Conservation (phyloP, 2,113 vertebrate species). For the Typhlomys cinereus region DNA sequence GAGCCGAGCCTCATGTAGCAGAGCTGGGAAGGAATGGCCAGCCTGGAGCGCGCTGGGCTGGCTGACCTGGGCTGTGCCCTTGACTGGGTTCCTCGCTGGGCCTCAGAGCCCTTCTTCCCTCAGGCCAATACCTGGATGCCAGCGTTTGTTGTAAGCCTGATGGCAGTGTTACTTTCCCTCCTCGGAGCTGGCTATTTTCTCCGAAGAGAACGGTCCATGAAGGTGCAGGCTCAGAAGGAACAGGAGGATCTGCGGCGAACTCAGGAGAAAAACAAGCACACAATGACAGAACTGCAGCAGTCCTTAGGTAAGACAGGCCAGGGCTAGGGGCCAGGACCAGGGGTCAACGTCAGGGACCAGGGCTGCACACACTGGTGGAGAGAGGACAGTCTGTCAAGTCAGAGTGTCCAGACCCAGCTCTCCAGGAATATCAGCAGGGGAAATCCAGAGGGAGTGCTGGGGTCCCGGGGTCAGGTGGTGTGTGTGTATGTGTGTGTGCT, state of each 20-base stretch:
- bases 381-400: too few species aligned
- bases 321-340: neutral
- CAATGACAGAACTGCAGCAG: rapidly evolving
- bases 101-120: slow-evolving; percentile 53
- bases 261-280: rapidly evolving
- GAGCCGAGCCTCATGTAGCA: rapidly evolving
- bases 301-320: neutral
- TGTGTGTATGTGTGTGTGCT: neutral
- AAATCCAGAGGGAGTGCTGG: neutral
- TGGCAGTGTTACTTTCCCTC: neutral
- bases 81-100: neutral
- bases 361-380: too few species aligned
- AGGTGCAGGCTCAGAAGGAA: rapidly evolving
- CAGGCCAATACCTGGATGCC: neutral
- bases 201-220: neutral
- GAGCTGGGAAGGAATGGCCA: rapidly evolving
- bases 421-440: neutral
- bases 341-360: too few species aligned
- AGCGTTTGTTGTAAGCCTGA: neutral
- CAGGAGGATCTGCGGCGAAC: rapidly evolving
- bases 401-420: neutral
- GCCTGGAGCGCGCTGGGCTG: neutral
- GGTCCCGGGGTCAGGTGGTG: rapidly evolving
- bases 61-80: neutral
- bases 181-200: neutral